Conservation (phyloP, 2,113 vertebrate species). For the Ctenomys sociabilis region DNA sequence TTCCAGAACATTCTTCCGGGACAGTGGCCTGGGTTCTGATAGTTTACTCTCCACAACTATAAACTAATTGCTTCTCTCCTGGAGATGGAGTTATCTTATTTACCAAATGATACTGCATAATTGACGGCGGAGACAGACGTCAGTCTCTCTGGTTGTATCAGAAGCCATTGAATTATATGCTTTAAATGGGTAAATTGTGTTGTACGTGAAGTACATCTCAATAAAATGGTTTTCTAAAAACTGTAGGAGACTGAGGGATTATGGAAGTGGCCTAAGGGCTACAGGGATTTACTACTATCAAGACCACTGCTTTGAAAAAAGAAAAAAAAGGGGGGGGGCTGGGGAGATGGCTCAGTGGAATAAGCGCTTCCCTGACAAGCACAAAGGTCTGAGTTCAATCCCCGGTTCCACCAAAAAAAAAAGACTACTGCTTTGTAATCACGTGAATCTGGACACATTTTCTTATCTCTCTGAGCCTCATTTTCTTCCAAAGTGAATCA, state of each 20-base stretch:
- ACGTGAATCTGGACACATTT: background rate
- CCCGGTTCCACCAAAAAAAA: too few relatives aligned
- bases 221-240: background rate
- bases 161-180: background rate
- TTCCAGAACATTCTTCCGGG: slow-evolving; percentile 45
- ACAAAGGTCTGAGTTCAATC: too few relatives aligned
- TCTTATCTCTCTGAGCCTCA: background rate
- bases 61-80: slow-evolving; percentile 32
- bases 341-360: too few relatives aligned
- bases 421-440: background rate
- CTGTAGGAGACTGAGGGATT: background rate
- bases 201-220: background rate
- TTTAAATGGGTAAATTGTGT: background rate
- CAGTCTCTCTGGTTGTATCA: background rate
- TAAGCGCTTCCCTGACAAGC: too few relatives aligned
- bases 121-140: background rate
- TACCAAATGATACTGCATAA: background rate
- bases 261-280: background rate
- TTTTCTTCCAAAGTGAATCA: slow-evolving; percentile 8
- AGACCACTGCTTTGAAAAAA: background rate
- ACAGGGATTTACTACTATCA: background rate
- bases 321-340: too few relatives aligned
- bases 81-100: background rate
- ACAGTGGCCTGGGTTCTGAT: background rate
- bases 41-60: background rate